A percentile compares a stretch with the other conserved stretches of the same genome.
phyloP scores from a whole-genome alignment of 2,797 vertebrate genomes.

The Psittacula derbiana region DNA sequence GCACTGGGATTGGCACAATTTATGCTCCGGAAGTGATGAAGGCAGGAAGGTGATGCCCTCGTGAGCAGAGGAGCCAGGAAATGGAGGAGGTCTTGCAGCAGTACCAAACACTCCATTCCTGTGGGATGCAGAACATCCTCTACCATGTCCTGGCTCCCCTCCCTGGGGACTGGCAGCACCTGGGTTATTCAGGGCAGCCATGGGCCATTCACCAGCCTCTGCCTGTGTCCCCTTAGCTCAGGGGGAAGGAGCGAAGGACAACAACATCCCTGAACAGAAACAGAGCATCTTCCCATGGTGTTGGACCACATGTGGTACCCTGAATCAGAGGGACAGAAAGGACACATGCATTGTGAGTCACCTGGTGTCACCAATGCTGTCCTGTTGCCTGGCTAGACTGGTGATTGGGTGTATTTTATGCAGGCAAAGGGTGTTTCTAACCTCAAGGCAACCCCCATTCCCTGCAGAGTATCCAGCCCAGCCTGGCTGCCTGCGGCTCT shows the following conservation, averaged over 20 bases:
- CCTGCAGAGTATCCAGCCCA: background rate
- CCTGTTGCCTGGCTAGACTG: background rate
- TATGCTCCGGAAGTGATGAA: background rate
- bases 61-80: background rate
- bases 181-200: background rate
- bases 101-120: background rate
- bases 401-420: background rate
- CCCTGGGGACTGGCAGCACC: background rate
- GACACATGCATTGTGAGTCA: fast-evolving
- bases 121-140: background rate
- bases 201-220: background rate
- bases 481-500: background rate
- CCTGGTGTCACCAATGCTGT: background rate
- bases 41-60: background rate
- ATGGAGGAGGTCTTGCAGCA: background rate
- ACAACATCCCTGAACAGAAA: background rate
- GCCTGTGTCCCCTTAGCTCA: background rate
- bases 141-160: background rate
- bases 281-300: background rate
- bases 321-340: background rate
- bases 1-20: background rate
- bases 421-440: background rate
- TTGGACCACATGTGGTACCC: background rate
- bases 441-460: background rate
- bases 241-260: background rate